Conservation (phyloP, 2,888 invertebrate genomes). For the Bimastos eiseni region DNA sequence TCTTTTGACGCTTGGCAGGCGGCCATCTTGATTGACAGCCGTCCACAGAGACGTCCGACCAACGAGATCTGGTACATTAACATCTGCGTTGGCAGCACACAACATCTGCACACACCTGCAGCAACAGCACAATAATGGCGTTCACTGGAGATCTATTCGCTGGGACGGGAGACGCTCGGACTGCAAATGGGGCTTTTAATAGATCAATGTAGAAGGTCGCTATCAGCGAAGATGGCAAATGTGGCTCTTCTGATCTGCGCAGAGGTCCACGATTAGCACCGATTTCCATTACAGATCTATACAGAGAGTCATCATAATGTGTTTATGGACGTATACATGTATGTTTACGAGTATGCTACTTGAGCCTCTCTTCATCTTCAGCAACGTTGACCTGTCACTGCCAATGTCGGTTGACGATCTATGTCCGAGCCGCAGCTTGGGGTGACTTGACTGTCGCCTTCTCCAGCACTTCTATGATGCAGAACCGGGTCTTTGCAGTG, state of each 20-base stretch:
- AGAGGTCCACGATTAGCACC: too few relatives aligned
- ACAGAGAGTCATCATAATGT: too few relatives aligned
- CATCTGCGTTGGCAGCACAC: conserved; percentile 34
- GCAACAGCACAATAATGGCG: background rate
- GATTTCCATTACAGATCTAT: background rate
- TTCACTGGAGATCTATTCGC: background rate
- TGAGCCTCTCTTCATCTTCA: too few relatives aligned
- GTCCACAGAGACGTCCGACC: conserved; percentile 39
- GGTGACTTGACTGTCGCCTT: too few relatives aligned
- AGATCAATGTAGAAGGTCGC: too few relatives aligned
- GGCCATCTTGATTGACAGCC: conserved; percentile 38
- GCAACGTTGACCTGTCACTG: too few relatives aligned
- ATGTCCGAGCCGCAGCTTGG: too few relatives aligned
- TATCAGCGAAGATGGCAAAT: too few relatives aligned
- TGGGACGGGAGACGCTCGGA: background rate
- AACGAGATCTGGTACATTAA: conserved; percentile 36
- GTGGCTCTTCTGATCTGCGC: too few relatives aligned
- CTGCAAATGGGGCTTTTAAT: background rate
- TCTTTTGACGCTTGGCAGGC: conserved; percentile 28
- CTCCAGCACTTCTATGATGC: too few relatives aligned
- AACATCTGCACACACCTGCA: conserved; percentile 36
- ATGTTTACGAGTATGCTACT: background rate
- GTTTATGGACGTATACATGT: background rate
- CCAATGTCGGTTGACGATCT: too few relatives aligned
- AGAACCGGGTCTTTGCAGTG: too few relatives aligned